phyloP scores from a whole-genome alignment of 2,888 invertebrate genomes.

The Aspidapion aeneum region DNA sequence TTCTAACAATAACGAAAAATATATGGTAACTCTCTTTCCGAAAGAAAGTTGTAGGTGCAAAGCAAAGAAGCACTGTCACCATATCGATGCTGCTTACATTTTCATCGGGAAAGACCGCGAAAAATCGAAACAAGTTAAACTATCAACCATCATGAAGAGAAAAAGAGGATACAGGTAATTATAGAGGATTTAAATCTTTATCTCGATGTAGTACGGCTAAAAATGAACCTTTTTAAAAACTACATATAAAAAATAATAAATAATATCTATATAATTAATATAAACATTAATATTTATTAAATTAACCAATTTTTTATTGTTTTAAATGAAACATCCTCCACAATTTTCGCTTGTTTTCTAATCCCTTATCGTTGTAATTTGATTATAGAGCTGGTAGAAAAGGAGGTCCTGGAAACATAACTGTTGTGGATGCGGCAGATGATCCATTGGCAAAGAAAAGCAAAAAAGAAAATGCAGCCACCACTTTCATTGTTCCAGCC shows the following conservation, averaged over 20 bases:
- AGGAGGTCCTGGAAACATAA: conserved; percentile 4
- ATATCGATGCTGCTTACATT: conserved; percentile 1
- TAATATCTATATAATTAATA: too few species aligned
- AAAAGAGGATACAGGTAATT: conserved; percentile 2
- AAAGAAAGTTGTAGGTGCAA: conserved; percentile 1
- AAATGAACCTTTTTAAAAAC: too few species aligned
- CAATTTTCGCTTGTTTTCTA: too few species aligned
- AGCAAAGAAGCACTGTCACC: conserved; percentile 1
- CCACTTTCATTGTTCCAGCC: neutral
- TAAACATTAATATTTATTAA: too few species aligned
- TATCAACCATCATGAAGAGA: conserved; percentile 2
- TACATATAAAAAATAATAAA: too few species aligned
- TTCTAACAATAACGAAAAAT: neutral
- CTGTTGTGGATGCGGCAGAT: conserved; percentile 1
- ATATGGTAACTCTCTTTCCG: neutral
- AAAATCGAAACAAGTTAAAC: neutral
- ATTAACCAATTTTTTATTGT: too few species aligned
- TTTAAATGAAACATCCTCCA: too few species aligned
- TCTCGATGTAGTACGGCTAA: neutral
- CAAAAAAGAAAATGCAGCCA: neutral
- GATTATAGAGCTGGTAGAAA: conserved; percentile 8
- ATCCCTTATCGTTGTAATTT: too few species aligned
- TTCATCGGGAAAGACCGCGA: conserved; percentile 3
- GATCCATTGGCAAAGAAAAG: conserved; percentile 1
- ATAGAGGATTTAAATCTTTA: neutral